A percentile compares a stretch with the other conserved stretches of the same genome.
Evolutionary conservation across 2,113 vertebrate genomes (phyloP).

Genomic region (Pteropus alecto): DNA sequence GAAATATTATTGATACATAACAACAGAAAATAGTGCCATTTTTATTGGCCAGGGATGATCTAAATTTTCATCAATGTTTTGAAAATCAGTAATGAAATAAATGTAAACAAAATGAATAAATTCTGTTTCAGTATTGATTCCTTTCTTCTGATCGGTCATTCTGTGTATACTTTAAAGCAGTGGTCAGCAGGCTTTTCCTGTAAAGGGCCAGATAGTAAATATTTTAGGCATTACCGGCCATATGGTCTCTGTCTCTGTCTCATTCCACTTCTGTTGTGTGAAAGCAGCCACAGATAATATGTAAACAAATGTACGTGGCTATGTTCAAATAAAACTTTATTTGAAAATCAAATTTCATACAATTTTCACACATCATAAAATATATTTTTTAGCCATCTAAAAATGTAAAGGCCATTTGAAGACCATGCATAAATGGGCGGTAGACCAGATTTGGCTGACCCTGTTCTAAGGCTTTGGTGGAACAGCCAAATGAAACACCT

Average conservation of each 20-base stretch:
- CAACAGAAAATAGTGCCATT: neutral
- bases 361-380: neutral
- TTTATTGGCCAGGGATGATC: neutral
- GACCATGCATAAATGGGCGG: neutral
- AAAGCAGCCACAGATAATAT: neutral
- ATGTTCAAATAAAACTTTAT: neutral
- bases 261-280: neutral
- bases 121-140: neutral
- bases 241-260: neutral
- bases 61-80: neutral
- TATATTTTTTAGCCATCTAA: neutral
- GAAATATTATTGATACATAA: neutral
- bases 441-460: neutral
- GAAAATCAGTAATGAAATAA: neutral
- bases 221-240: neutral
- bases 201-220: neutral
- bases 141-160: neutral
- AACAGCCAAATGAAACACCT: neutral
- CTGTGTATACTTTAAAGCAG: neutral
- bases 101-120: neutral
- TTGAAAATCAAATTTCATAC: neutral
- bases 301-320: neutral
- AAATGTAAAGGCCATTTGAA: neutral
- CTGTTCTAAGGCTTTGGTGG: neutral
- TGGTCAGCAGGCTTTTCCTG: neutral